Base-by-base conservation (phyloP, 2,888 invertebrate genomes). In the Chymomyza fuscimana region DNA sequence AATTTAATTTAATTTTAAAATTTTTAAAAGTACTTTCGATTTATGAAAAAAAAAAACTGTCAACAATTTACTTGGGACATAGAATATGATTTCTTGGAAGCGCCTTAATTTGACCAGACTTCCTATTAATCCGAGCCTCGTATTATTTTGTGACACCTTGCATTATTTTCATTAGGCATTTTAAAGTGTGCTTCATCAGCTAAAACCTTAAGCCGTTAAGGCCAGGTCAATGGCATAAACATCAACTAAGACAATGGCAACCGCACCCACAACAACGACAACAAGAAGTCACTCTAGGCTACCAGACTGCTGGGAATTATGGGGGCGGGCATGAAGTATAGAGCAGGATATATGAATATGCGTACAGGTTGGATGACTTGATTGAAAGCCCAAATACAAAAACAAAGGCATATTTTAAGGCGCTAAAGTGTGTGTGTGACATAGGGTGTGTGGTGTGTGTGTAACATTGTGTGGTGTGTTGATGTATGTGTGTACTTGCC, bases 351-450 rank as follows among this genome's bases (percentile, higher is more conserved):
- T 19, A 54, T 58, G 22, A 10, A 58, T 58, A 58, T 58, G 58
- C 58, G 29, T 58, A 15, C 7, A 22, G 22, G 36, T 60, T 6
- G n/a, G n/a, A 63, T 67, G 56, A 70, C 74, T 74, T 82, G 78
- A 81, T 81, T 81, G 78, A 82, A 73, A 67, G 77, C 68, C 66
- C 36, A n/a, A 61, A 65, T 67, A 77, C 69, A 77, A 74, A 75
- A 76, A 81, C 72, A 73, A 74, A 68, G 82, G 85, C 77, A 78
- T 78, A 83, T 81, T 82, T 81, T 71, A 78, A 71, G 67, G 64
- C 70, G 72, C 60, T 6, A 36, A n/a, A 15, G n/a, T 32, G 32
- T n/a, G 15, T 25, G 32, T 22, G 16, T 15, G 1, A 22, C 25
- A 2, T 5, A 16, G 10, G 5, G 25, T 29, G 25, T 25, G 19